Evolutionary conservation across 2,113 vertebrate genomes (phyloP).

Genomic region (Abramis brama): DNA sequence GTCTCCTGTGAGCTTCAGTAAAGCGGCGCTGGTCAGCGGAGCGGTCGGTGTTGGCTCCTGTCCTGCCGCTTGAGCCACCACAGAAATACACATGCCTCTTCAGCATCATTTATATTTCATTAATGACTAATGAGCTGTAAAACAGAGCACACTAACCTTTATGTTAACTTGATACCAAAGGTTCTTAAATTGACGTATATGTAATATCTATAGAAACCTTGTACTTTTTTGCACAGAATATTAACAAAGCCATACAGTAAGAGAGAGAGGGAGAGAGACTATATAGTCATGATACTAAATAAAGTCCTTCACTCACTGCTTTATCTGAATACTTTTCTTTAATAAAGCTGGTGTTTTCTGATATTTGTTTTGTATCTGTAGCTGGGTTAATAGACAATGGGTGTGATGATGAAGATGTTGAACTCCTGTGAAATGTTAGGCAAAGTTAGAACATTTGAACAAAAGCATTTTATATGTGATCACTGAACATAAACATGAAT

Average conservation of each 20-base stretch:
- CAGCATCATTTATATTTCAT: constrained; percentile 6
- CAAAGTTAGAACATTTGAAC: too few relatives aligned
- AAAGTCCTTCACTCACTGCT: neutral
- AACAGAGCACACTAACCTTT: neutral
- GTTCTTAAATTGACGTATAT: neutral
- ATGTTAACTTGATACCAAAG: neutral
- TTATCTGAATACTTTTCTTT: neutral
- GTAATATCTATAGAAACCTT: neutral
- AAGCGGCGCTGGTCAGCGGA: constrained; percentile 86
- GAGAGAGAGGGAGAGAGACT: neutral
- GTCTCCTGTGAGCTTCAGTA: constrained; percentile 84
- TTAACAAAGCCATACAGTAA: neutral
- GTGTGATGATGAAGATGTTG: too few relatives aligned
- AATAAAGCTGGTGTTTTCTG: constrained; percentile 16
- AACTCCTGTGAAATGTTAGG: neutral
- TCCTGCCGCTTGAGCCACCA: constrained; percentile 79
- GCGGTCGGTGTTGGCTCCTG: constrained; percentile 88
- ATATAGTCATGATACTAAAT: neutral
- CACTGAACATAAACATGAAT: neutral
- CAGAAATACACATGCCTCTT: neutral
- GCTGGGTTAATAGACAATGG: too few relatives aligned
- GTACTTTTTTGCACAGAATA: neutral
- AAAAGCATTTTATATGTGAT: too few relatives aligned
- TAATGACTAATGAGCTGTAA: neutral
- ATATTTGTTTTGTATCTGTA: neutral